Base-by-base conservation (phyloP, 2,113 vertebrate species). In the Fregata magnificens region DNA sequence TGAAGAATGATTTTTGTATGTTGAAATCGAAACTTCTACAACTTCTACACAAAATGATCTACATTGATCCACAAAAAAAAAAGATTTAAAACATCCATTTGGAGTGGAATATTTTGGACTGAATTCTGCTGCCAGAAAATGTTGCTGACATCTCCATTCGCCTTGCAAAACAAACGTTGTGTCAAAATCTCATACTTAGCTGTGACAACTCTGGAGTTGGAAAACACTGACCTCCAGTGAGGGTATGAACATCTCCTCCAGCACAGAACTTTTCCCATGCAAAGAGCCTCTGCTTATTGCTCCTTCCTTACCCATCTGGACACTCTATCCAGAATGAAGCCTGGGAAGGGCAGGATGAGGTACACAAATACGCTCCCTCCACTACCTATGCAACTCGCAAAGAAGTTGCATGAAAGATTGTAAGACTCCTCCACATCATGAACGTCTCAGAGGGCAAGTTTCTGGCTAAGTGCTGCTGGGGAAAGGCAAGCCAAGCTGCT, bases 91-190 rank as follows among this genome's bases (percentile, higher is more conserved):
- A 38, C 16, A 71, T 28, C 12, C 11, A 25, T 36, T 63, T n/a
- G 44, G 17, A 90, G 40, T 0, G 0, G 38, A 72, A 29, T 18
- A 28, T 59, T 72, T 62, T 17, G 13, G 59, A 31, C 22, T 42
- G 25, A 73, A 81, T 73, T 91, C 53, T 52, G 34, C 62, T 82
- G 38, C 47, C 16, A 2, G 62, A 45, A 93, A 89, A 61, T 0
- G 0, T 7, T 53, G 59, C 14, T 25, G 40, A 44, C 20, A 58
- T 16, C 47, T 26, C 47, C 31, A 56, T 1, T 53, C 3, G 1
- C 38, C 45, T 69, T 9, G 15, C 81, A 65, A 89, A 81, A 50
- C 6, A 65, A 84, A 59, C 1, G 0, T 16, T 19, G 29, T 11
- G 13, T 28, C n/a, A 49, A 82, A 47, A 59, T 53, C 50, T 55